phyloP scores from a whole-genome alignment of 2,113 vertebrate genomes.

The Lepus europaeus region DNA sequence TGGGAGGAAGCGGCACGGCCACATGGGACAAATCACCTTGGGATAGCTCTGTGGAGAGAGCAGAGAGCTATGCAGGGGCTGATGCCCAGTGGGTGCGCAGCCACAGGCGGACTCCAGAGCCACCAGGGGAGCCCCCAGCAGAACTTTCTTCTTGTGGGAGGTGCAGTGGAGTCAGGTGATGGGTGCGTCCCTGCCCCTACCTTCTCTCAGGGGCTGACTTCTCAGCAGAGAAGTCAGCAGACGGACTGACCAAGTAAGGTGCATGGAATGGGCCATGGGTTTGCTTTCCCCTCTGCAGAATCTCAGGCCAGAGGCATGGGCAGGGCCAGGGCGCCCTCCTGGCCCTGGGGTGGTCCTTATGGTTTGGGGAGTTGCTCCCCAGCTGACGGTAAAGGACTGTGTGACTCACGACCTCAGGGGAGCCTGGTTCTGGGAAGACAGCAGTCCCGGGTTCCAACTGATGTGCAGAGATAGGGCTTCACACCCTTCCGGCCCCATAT shows the following conservation, averaged over 20 bases:
- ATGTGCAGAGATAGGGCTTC: background rate
- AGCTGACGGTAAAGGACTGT: background rate
- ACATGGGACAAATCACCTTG: background rate
- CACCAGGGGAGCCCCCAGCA: background rate
- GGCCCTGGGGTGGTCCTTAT: background rate
- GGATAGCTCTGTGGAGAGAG: background rate
- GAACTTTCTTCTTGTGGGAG: background rate
- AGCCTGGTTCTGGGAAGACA: background rate
- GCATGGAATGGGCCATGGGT: background rate
- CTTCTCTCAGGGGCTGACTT: background rate
- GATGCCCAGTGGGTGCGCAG: background rate
- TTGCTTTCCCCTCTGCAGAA: constrained; percentile 28
- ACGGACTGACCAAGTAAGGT: background rate
- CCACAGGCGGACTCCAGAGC: background rate
- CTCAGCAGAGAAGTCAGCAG: background rate
- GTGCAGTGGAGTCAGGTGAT: background rate
- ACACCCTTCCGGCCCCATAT: background rate
- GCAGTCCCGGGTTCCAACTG: background rate
- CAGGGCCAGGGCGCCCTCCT: background rate
- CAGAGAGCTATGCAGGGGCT: background rate
- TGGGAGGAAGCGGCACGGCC: background rate
- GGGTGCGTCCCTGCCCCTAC: background rate
- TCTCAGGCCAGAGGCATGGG: background rate
- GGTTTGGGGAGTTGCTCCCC: background rate
- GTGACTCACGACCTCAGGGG: background rate